Conservation (phyloP, 2,113 vertebrate species). For the Zootoca vivipara region DNA sequence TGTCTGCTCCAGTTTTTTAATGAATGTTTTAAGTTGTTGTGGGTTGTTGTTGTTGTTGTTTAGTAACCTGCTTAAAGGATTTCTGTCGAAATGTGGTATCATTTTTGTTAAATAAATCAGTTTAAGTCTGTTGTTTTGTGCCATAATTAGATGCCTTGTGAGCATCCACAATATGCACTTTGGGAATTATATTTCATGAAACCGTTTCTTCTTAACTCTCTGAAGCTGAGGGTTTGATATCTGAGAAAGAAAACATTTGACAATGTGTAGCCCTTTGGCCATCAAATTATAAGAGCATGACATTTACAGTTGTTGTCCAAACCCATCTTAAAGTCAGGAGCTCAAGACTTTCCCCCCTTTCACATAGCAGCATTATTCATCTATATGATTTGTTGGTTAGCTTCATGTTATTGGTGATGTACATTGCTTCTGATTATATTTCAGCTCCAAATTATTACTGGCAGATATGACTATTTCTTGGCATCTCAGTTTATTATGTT, state of each 20-base stretch:
- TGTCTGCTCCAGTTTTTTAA: neutral
- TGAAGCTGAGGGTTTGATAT: neutral
- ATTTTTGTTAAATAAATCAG: too few relatives aligned
- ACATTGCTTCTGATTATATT: constrained; percentile 54
- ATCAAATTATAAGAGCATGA: constrained; percentile 16
- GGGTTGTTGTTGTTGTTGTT: too few relatives aligned
- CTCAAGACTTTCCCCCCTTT: neutral
- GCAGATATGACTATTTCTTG: constrained; percentile 38
- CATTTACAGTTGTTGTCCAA: neutral
- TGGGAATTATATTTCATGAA: neutral
- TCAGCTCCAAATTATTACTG: constrained; percentile 55
- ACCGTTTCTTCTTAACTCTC: accelerated
- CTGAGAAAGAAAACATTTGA: accelerated
- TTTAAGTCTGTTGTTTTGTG: neutral
- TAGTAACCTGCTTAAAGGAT: too few relatives aligned
- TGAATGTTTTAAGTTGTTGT: too few relatives aligned
- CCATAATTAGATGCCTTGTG: neutral
- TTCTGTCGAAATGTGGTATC: too few relatives aligned
- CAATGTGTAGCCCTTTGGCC: neutral
- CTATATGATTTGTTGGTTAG: constrained; percentile 41
- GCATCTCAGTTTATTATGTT: constrained; percentile 59
- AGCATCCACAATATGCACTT: neutral
- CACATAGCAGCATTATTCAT: constrained; percentile 40
- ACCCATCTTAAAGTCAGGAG: neutral
- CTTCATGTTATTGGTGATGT: constrained; percentile 44